Percentiles rank a stretch among this genome's conserved stretches.
Evolutionary conservation across 2,888 invertebrate species (phyloP).

Genomic region (Phengaris arion): DNA sequence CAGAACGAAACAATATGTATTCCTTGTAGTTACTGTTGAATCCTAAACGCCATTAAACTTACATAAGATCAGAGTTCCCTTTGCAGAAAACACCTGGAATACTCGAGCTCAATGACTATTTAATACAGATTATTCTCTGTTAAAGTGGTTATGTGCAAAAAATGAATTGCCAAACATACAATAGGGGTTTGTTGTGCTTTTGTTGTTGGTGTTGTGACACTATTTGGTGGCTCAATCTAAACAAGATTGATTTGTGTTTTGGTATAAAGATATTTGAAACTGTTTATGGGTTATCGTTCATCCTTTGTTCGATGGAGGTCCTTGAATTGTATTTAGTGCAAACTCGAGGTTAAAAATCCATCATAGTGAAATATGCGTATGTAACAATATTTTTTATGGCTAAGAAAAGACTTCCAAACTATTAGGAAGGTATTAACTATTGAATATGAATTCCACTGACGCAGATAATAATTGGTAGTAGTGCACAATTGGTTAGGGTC

Average conservation of each 20-base stretch:
- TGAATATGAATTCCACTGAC: neutral
- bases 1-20: too few species aligned
- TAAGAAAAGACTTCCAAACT: neutral
- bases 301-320: conserved; percentile 22
- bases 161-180: conserved; percentile 40
- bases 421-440: neutral
- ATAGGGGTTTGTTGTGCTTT: conserved; percentile 35
- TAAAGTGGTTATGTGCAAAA: conserved; percentile 40
- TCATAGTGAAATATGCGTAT: neutral
- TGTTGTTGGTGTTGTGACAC: conserved; percentile 54
- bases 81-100: conserved; percentile 38
- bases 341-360: neutral
- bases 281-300: conserved; percentile 25
- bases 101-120: conserved; percentile 37
- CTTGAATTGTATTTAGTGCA: neutral
- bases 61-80: neutral
- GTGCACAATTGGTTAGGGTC: too few species aligned
- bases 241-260: conserved; percentile 56
- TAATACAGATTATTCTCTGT: conserved; percentile 39
- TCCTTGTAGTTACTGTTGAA: too few species aligned
- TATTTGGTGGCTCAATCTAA: conserved; percentile 49
- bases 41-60: neutral
- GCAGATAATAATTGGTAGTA: neutral
- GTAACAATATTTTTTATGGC: neutral
- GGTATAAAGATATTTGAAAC: conserved; percentile 37